Conservation (phyloP, 2,888 invertebrate species). For the Salticus scenicus region DNA sequence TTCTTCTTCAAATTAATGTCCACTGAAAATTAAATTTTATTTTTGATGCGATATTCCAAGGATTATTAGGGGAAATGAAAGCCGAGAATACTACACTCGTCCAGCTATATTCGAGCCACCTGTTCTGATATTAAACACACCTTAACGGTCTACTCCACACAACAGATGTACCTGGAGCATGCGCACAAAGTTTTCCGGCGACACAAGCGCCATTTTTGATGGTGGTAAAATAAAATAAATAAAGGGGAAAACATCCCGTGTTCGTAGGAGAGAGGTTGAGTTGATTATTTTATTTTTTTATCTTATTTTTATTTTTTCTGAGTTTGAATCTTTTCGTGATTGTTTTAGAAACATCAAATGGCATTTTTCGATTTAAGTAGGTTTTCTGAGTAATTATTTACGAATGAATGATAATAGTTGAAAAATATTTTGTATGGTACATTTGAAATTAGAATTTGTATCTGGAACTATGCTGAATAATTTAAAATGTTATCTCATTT, state of each 20-base stretch:
- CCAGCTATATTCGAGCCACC: conserved; percentile 32
- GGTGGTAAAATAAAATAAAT: neutral
- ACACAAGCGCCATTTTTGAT: neutral
- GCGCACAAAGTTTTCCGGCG: conserved; percentile 27
- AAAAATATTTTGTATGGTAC: neutral
- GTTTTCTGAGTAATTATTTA: neutral
- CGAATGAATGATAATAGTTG: neutral
- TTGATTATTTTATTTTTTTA: neutral
- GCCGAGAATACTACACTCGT: neutral
- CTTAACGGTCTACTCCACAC: conserved; percentile 41
- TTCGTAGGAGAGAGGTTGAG: neutral
- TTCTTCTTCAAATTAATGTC: neutral
- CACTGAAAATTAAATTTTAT: neutral
- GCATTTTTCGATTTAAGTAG: neutral
- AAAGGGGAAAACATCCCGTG: neutral
- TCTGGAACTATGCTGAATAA: neutral
- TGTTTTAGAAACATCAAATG: neutral
- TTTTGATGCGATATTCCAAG: neutral
- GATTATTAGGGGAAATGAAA: neutral
- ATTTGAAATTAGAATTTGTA: neutral
- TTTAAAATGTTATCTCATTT: too few relatives aligned
- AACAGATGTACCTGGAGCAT: conserved; percentile 53
- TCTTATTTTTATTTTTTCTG: neutral
- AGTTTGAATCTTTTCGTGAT: neutral
- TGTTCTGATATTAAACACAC: conserved; percentile 59